Conservation (phyloP, 2,888 invertebrate genomes). For the Folsomia candida region DNA sequence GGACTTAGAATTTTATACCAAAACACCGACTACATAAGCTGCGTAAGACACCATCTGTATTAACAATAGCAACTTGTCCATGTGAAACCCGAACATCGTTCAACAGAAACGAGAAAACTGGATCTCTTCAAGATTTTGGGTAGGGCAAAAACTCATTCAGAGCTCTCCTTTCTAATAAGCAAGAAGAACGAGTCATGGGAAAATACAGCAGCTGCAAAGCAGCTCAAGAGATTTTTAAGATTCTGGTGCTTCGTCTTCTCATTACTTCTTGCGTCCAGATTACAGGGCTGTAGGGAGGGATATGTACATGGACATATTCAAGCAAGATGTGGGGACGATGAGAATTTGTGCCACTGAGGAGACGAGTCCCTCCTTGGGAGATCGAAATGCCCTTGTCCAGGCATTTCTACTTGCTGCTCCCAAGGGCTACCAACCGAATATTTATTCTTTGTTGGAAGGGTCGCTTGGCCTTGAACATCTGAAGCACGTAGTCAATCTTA, state of each 20-base stretch:
- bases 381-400: too few species aligned
- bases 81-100: too few species aligned
- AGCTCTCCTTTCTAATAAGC: background rate
- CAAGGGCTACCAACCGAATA: too few species aligned
- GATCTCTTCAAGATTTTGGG: background rate
- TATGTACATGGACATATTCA: background rate
- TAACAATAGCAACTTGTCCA: too few species aligned
- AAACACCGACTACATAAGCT: too few species aligned
- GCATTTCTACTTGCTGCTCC: too few species aligned
- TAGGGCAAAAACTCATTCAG: background rate
- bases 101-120: background rate
- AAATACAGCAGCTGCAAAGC: slow-evolving; percentile 14
- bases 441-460: too few species aligned
- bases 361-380: background rate
- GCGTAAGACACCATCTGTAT: background rate
- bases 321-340: background rate
- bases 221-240: slow-evolving; percentile 3
- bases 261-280: too few species aligned
- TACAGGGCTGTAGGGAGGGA: background rate
- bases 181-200: slow-evolving; percentile 6
- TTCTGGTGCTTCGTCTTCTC: background rate
- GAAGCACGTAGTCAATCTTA: too few species aligned
- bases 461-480: too few species aligned
- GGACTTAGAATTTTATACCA: too few species aligned
- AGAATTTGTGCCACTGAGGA: background rate